These are phyloP conservation scores for Microcebus griseorufus DNA, from an alignment of 2,113 vertebrate genomes.

Conservation along the genomic window DNA sequence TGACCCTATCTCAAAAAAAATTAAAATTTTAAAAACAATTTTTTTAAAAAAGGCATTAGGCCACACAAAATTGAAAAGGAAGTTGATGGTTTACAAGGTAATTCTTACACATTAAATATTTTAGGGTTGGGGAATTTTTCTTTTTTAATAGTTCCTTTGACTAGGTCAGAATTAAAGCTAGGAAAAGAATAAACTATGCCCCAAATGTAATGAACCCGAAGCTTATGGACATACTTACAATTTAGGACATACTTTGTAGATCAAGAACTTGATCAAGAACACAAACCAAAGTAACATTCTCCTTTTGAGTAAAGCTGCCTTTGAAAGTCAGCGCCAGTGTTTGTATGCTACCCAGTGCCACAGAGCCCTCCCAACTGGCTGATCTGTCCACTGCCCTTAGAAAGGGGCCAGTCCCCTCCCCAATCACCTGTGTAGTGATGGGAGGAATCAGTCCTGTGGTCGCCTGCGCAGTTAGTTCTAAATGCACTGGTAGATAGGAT, in stretches of 20 bases:
- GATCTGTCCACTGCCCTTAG: not conserved
- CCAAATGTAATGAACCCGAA: not conserved
- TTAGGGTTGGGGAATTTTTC: not conserved
- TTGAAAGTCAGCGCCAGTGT: too few relatives aligned
- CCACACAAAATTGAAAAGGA: not conserved
- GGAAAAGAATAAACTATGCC: not conserved
- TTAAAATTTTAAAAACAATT: too few relatives aligned
- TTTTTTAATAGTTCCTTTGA: not conserved
- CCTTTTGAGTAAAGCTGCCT: not conserved
- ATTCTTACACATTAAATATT: not conserved
- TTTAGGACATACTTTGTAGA: not conserved
- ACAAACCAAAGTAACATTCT: not conserved
- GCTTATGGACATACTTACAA: not conserved
- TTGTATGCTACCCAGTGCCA: rapidly evolving
- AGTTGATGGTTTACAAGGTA: too few relatives aligned
- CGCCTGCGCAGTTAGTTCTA: rapidly evolving
- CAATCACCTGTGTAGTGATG: rapidly evolving
- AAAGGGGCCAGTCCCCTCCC: not conserved
- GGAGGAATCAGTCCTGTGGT: rapidly evolving
- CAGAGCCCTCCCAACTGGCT: rapidly evolving
- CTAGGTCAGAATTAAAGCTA: not conserved
- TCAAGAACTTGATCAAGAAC: not conserved
- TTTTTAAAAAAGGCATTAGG: too few relatives aligned
- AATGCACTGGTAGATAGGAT: rapidly evolving
- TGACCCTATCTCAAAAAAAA: too few relatives aligned